Evolutionary conservation across 2,797 vertebrate genomes (phyloP).

Genomic region (Neosalanx taihuensis): DNA sequence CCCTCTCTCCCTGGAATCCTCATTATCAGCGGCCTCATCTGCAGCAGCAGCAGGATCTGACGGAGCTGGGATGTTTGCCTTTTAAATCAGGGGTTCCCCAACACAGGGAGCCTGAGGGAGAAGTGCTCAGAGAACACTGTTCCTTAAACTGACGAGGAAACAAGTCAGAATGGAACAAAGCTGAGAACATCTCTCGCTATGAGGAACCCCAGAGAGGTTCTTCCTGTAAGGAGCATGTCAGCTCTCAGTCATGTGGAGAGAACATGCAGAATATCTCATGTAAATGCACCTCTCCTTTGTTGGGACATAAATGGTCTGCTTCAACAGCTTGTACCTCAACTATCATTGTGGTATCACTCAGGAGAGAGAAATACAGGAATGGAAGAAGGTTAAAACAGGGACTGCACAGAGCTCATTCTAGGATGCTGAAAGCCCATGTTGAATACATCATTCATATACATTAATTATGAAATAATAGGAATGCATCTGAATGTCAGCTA

Average conservation of each 20-base stretch:
- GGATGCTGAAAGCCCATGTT: constrained; percentile 50
- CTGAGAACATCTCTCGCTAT: constrained; percentile 38
- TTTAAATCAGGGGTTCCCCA: constrained; percentile 69
- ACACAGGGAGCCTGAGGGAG: constrained; percentile 41
- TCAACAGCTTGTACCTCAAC: constrained; percentile 9
- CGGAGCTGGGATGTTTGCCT: constrained; percentile 47
- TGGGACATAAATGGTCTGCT: constrained; percentile 4
- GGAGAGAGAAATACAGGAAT: constrained; percentile 19
- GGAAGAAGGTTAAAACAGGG: constrained; percentile 22
- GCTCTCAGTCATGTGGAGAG: constrained; percentile 22
- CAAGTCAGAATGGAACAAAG: constrained; percentile 43
- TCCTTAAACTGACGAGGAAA: constrained; percentile 39
- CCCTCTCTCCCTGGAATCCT: constrained; percentile 63
- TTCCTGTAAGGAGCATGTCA: constrained; percentile 17
- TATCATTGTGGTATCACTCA: constrained; percentile 35
- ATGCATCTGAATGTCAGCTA: constrained; percentile 51
- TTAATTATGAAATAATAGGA: not conserved
- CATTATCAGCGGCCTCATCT: constrained; percentile 57
- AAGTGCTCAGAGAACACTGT: constrained; percentile 26
- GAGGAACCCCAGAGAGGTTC: constrained; percentile 27
- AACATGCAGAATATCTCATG: constrained; percentile 12
- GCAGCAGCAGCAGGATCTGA: constrained; percentile 49
- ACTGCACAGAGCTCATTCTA: constrained; percentile 35
- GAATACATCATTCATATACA: constrained; percentile 44
- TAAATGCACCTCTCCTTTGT: constrained; percentile 28